phyloP scores from a whole-genome alignment of 2,888 invertebrate species.

The Polyommatus iphigenia region DNA sequence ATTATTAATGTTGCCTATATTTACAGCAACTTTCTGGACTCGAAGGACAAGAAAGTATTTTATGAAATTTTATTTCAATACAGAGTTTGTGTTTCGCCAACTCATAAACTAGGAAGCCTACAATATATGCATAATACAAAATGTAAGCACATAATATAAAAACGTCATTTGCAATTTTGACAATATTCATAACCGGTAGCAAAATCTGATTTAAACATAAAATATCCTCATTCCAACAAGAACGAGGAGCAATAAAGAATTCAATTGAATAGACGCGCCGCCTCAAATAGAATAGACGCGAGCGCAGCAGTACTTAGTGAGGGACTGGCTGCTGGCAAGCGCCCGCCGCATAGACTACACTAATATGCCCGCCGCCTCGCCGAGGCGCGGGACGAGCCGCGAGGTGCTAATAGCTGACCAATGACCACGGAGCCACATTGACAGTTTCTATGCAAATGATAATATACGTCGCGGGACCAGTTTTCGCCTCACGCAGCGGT shows the following conservation, averaged over 20 bases:
- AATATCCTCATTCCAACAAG: slow-evolving; percentile 22
- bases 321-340: slow-evolving; percentile 36
- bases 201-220: not conserved
- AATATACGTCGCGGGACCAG: slow-evolving; percentile 73
- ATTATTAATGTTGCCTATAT: too few relatives aligned
- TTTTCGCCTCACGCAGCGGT: slow-evolving; percentile 68
- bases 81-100: not conserved
- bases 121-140: too few relatives aligned
- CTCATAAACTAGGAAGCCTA: not conserved
- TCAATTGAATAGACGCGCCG: slow-evolving; percentile 31
- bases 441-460: slow-evolving; percentile 80
- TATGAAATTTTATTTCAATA: not conserved
- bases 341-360: slow-evolving; percentile 33
- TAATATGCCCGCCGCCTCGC: slow-evolving; percentile 32
- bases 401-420: slow-evolving; percentile 71
- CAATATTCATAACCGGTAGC: not conserved
- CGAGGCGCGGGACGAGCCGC: slow-evolving; percentile 39
- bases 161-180: not conserved
- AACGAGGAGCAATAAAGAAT: slow-evolving; percentile 27
- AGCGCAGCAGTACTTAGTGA: slow-evolving; percentile 35
- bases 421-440: slow-evolving; percentile 66
- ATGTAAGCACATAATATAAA: not conserved
- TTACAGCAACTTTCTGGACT: too few relatives aligned
- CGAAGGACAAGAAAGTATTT: not conserved
- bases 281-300: slow-evolving; percentile 33